Evolutionary conservation across 2,888 invertebrate species (phyloP).

Genomic region (Laothoe populi): DNA sequence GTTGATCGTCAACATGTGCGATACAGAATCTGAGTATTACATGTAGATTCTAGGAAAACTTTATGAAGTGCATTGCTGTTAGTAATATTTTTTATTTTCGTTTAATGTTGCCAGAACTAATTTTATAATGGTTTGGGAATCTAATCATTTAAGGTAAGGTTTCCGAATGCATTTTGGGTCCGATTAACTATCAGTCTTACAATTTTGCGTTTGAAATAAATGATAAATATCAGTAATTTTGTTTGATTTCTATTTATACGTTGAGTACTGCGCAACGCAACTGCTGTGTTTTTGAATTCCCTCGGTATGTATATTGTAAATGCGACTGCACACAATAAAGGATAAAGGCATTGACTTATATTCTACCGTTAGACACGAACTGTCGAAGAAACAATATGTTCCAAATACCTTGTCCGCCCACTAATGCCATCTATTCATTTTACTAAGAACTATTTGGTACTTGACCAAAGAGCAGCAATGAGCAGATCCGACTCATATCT

Average conservation of each 20-base stretch:
- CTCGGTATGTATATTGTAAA: too few relatives aligned
- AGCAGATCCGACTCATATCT: too few relatives aligned
- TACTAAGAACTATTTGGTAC: too few relatives aligned
- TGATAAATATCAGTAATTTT: slow-evolving; percentile 59
- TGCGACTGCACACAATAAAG: too few relatives aligned
- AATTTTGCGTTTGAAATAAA: slow-evolving; percentile 84
- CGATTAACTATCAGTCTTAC: slow-evolving; percentile 79
- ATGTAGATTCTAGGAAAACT: slow-evolving; percentile 74
- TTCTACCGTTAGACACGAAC: too few relatives aligned
- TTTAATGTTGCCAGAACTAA: slow-evolving; percentile 82
- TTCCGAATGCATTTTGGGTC: slow-evolving; percentile 75
- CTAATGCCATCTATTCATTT: too few relatives aligned
- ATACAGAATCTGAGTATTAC: slow-evolving; percentile 80
- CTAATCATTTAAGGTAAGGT: slow-evolving; percentile 60
- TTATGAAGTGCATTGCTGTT: slow-evolving; percentile 77
- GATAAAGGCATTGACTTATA: too few relatives aligned
- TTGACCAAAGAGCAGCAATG: too few relatives aligned
- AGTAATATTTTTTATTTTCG: slow-evolving; percentile 77
- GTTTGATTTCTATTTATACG: slow-evolving; percentile 26
- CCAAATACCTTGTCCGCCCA: too few relatives aligned
- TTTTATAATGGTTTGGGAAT: slow-evolving; percentile 76
- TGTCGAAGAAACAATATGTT: too few relatives aligned
- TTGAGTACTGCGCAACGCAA: neutral
- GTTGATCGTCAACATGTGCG: slow-evolving; percentile 70
- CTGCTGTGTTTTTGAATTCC: too few relatives aligned